Evolutionary conservation across 2,797 vertebrate species (phyloP), one percentile per base, ranked within the genome.

Genomic region (Lateolabrax maculatus): DNA sequence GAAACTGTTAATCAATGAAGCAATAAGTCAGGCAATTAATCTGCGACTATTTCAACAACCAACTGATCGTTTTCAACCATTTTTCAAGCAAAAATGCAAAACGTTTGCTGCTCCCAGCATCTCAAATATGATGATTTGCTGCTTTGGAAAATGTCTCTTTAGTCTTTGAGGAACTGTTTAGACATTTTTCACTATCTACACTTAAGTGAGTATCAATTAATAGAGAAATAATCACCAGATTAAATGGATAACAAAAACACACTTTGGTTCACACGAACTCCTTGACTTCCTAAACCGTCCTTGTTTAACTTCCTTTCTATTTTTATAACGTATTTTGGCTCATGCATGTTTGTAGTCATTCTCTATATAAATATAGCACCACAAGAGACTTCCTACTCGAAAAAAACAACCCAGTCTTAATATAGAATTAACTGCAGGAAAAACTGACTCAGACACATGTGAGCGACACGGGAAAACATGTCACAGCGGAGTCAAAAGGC

Each of bases 401-500:
- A 31, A 58, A 69, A 25, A 77, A 60, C 19, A 34, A 3, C 31
- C n/a, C n/a, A n/a, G n/a, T n/a, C n/a, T 37, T 9, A 15, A 8
- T 5, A 11, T 39, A 39, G 1, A 23, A 27, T 41, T 23, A 39
- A 37, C 21, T 25, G 41, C 21, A 16, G 41, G 21, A 55, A 11
- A 29, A 56, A 36, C 6, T 36, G 72, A 68, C 9, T 70, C 52
- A 25, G 41, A 6, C 7, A 25, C 53, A 69, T 31, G 49, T 43
- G 49, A 68, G 7, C 18, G 2, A 5, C 39, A 29, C 37, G 43
- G n/a, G 2, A 15, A 60, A 62, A 57, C 12, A 41, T n/a, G 29
- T 58, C 69, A 66, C 36, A 66, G 71, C 77, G 49, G 46, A 36
- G 15, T 21, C 13, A 0, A 27, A 34, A 13, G 25, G 71, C 53